A percentile compares a stretch with the other conserved stretches of the same genome.
These are phyloP conservation scores for Rousettus madagascariensis DNA, from an alignment of 2,797 vertebrate genomes.

Conservation along the genomic window DNA sequence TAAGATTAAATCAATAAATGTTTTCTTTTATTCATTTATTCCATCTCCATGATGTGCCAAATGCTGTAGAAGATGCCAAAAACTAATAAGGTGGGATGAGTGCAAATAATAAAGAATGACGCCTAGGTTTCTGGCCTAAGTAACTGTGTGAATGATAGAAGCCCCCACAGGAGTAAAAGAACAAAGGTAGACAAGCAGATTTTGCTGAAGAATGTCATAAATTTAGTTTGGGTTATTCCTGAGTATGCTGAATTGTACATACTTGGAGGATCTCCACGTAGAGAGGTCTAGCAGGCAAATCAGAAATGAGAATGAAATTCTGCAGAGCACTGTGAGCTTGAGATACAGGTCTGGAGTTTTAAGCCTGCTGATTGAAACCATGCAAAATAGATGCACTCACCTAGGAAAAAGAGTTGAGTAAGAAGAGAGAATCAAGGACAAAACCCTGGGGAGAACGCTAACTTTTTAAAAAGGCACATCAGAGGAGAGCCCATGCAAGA, in stretches of 20 bases:
- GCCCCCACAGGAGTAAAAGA: neutral
- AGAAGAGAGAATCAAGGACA: neutral
- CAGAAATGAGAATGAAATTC: neutral
- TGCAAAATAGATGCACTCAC: neutral
- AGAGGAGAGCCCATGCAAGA: neutral
- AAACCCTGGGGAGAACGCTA: neutral
- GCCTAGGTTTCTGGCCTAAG: neutral
- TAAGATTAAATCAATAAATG: neutral
- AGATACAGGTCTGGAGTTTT: neutral
- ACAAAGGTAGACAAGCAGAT: neutral
- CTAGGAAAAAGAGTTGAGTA: neutral
- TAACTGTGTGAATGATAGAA: neutral
- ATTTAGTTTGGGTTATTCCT: neutral
- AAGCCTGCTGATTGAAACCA: neutral
- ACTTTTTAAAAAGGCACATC: neutral
- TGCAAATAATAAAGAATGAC: neutral
- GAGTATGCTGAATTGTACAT: neutral
- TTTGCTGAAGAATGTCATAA: neutral
- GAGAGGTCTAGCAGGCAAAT: neutral
- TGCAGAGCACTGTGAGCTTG: neutral
- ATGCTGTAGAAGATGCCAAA: neutral
- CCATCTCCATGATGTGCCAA: neutral
- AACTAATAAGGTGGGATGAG: neutral
- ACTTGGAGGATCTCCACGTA: neutral
- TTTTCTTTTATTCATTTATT: conserved; percentile 4